Evolutionary conservation across 1,140 invertebrate species (phyloP).

Genomic region (Papilio helenus): DNA sequence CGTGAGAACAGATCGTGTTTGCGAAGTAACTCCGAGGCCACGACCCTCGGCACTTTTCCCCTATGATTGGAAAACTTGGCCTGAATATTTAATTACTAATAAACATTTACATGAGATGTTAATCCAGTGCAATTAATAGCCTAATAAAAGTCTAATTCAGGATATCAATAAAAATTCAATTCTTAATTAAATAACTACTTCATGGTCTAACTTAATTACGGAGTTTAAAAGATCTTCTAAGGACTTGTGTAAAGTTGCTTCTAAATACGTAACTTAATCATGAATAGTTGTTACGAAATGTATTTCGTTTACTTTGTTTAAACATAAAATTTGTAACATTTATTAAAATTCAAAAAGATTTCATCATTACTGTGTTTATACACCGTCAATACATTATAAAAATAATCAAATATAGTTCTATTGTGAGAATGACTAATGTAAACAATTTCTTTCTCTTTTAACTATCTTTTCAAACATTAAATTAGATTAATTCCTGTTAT

Average conservation of each 20-base stretch:
- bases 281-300: no score
- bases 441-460: slow-evolving; percentile 1
- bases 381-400: neutral
- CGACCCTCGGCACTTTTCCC: slow-evolving; percentile 27
- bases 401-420: no score
- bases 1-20: slow-evolving; percentile 24
- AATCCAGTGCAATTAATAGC: neutral
- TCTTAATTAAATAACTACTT: no score
- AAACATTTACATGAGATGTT: neutral
- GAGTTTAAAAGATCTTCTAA: no score
- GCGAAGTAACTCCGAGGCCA: neutral
- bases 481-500: slow-evolving; percentile 13
- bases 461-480: neutral
- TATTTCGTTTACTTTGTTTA: no score
- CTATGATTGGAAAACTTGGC: slow-evolving; percentile 25
- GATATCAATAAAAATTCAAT: neutral
- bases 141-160: neutral
- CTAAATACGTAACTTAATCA: no score
- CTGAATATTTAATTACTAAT: slow-evolving; percentile 25
- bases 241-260: no score
- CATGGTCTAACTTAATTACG: no score
- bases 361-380: no score
- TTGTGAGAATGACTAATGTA: neutral
- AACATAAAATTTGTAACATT: no score
- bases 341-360: no score